These are phyloP conservation scores for Heliconius sara DNA, from an alignment of 2,888 invertebrate species.

Conservation along the genomic window DNA sequence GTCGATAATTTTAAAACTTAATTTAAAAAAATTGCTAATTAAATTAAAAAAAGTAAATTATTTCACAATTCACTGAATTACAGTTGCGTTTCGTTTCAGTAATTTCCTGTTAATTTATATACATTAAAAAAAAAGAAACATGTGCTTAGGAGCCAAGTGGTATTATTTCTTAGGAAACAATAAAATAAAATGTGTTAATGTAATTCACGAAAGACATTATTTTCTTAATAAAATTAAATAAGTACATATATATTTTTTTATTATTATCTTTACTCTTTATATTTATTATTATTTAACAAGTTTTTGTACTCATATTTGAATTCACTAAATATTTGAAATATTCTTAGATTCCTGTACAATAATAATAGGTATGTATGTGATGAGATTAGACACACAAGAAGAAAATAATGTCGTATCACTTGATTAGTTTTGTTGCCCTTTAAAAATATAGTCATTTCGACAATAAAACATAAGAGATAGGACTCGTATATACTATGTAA, in stretches of 20 bases:
- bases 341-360: too few species aligned
- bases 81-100: too few species aligned
- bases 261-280: too few species aligned
- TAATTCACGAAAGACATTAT: background rate
- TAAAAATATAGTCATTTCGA: background rate
- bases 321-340: too few species aligned
- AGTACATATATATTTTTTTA: background rate
- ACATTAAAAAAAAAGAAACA: background rate
- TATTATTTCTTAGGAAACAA: background rate
- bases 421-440: background rate
- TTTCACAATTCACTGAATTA: background rate
- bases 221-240: background rate
- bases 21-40: background rate
- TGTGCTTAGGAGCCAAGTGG: background rate
- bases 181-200: background rate
- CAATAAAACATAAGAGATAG: background rate
- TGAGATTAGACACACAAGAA: too few species aligned
- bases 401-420: too few species aligned
- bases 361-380: too few species aligned
- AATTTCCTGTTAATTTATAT: background rate
- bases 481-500: too few species aligned
- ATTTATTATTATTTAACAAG: too few species aligned
- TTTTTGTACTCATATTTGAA: too few species aligned
- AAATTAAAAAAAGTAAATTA: too few species aligned
- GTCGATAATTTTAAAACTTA: too few species aligned